phyloP scores from a whole-genome alignment of 2,113 vertebrate genomes.

The Cromileptes altivelis region DNA sequence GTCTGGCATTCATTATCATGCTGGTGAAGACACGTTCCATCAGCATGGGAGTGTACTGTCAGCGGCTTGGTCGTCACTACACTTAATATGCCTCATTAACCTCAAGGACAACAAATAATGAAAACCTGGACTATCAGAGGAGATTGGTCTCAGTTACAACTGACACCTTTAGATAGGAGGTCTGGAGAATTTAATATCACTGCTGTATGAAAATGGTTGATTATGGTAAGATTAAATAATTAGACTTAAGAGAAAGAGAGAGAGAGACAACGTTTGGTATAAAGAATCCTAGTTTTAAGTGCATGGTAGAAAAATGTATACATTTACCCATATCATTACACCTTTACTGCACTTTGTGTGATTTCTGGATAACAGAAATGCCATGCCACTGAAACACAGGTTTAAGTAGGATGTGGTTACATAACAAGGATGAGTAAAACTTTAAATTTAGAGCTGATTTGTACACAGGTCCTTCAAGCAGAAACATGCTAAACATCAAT shows the following conservation, averaged over 20 bases:
- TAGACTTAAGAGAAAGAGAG: neutral
- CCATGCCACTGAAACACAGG: neutral
- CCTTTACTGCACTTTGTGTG: neutral
- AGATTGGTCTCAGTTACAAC: conserved; percentile 12
- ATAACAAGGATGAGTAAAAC: neutral
- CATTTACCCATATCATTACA: neutral
- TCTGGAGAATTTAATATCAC: conserved; percentile 12
- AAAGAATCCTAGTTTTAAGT: neutral
- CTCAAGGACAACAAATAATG: conserved; percentile 51
- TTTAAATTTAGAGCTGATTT: neutral
- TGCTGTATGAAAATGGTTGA: neutral
- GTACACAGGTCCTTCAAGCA: neutral
- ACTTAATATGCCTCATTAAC: conserved; percentile 43
- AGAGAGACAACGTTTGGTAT: neutral
- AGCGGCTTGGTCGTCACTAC: neutral
- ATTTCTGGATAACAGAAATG: neutral
- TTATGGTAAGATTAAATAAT: conserved; percentile 1
- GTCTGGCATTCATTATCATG: neutral
- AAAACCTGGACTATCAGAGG: conserved; percentile 26
- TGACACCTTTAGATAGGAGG: conserved; percentile 13
- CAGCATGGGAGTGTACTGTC: neutral
- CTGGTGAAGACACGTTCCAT: conserved; percentile 1
- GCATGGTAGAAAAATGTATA: neutral
- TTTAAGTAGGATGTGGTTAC: neutral
- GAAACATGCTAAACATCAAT: neutral